These are phyloP conservation scores for Diadophis punctatus DNA, from an alignment of 2,113 vertebrate species.

Conservation along the genomic window DNA sequence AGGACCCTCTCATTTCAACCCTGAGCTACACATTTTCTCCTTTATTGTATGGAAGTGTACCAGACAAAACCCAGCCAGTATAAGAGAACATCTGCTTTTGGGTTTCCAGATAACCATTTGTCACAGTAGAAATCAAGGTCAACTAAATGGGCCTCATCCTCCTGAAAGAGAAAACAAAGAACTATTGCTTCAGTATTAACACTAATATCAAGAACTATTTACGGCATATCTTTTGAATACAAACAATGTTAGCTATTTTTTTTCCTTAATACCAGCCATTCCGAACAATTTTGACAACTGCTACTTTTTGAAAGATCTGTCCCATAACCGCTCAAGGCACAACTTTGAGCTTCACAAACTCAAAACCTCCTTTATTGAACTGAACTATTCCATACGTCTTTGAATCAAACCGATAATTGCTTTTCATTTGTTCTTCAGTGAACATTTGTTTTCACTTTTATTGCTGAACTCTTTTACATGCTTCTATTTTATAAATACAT, in stretches of 20 bases:
- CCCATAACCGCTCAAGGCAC: not conserved
- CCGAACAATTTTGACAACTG: not conserved
- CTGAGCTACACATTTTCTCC: not conserved
- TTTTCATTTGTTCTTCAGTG: not conserved
- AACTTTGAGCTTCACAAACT: not conserved
- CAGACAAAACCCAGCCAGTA: conserved; percentile 35
- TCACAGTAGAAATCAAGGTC: conserved; percentile 40
- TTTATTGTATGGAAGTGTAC: conserved; percentile 60
- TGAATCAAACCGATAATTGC: not conserved
- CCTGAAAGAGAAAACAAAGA: not conserved
- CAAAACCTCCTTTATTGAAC: not conserved
- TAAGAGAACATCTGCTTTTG: not conserved
- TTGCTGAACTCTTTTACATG: not conserved
- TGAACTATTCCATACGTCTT: not conserved
- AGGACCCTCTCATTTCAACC: not conserved
- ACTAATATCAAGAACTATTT: too few relatives aligned
- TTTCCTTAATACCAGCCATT: not conserved
- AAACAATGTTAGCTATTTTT: not conserved
- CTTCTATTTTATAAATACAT: not conserved
- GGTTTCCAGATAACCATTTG: not conserved
- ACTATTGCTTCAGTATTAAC: not conserved
- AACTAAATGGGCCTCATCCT: conserved; percentile 17
- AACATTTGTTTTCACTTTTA: not conserved
- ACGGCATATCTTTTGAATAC: not conserved
- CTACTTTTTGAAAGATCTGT: not conserved